phyloP scores from a whole-genome alignment of 2,888 invertebrate genomes.

The Xylocampa areola region DNA sequence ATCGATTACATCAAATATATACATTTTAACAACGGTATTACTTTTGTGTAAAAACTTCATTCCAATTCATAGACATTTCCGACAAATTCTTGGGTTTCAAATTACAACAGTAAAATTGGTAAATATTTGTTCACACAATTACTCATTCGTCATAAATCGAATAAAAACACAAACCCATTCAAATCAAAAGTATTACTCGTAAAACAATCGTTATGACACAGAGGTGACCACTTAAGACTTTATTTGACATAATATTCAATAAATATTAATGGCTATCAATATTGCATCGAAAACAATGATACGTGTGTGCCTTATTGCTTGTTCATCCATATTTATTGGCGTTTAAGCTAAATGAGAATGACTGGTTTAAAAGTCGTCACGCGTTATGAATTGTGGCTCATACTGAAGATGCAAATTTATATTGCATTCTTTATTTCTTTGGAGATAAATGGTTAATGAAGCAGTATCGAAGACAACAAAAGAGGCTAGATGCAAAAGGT shows the following conservation, averaged over 20 bases:
- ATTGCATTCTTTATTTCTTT: slow-evolving; percentile 9
- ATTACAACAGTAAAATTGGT: background rate
- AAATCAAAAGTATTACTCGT: slow-evolving; percentile 27
- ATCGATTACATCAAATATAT: too few species aligned
- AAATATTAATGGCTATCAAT: slow-evolving; percentile 61
- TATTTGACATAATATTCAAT: slow-evolving; percentile 57
- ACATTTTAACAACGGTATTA: too few species aligned
- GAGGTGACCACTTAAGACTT: slow-evolving; percentile 43
- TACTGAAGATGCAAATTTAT: slow-evolving; percentile 24
- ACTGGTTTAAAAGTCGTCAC: slow-evolving; percentile 15
- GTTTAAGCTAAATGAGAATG: slow-evolving; percentile 29
- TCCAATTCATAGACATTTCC: too few species aligned
- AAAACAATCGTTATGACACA: slow-evolving; percentile 21
- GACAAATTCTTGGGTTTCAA: background rate
- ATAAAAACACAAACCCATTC: slow-evolving; percentile 28
- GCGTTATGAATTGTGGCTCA: slow-evolving; percentile 19
- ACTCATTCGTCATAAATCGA: slow-evolving; percentile 21
- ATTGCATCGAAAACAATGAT: slow-evolving; percentile 59
- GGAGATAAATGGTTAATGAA: background rate
- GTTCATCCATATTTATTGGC: slow-evolving; percentile 63
- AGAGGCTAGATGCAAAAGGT: too few species aligned
- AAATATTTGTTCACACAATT: slow-evolving; percentile 23
- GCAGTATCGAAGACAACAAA: too few species aligned
- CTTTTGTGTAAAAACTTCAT: too few species aligned
- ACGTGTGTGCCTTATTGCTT: slow-evolving; percentile 51